Evolutionary conservation across 2,888 invertebrate species (phyloP), one percentile per base, ranked within the genome.

Genomic region (Acholoe squamosa): DNA sequence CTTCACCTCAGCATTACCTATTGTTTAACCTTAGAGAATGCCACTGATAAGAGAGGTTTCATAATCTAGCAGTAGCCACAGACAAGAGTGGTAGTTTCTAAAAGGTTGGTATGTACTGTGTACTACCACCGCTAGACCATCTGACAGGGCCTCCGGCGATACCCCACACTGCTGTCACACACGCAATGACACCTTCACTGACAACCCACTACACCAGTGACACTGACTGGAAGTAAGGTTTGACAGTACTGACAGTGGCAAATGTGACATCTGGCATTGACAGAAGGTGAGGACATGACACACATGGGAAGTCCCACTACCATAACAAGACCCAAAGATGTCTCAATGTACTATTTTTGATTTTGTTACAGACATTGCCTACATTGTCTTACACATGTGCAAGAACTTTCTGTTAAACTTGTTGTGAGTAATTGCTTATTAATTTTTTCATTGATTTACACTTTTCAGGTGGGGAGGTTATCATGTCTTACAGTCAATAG

Each of bases 11-110:
- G 61, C 61, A 61, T 3, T 12, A n/a, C 14, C n/a, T n/a, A 61
- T n/a, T 61, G 14, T 0, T 61, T 61, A 3, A 61, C 61, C 25
- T 86, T 86, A 86, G 86, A 86, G 52, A 86, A 86, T 86, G 86
- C 86, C 86, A 86, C 86, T 86, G 86, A 19, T 51, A 10, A 28
- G 52, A 54, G 54, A 54, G 52, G 28, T n/a, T 54, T 52, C 28
- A 54, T 7, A 86, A 28, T 86, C 86, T 54, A 86, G 54, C 28
- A 16, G n/a, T 28, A 52, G 86, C 54, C 52, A 86, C 86, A 86
- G 16, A 84, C 43, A 61, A 14, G 14, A 61, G 61, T 61, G 19
- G 61, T 19, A 61, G 61, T 19, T 61, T 61, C 61, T 61, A 61
- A 7, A 61, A n/a, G 19, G n/a, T 12, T n/a, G 43, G 43, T 43